Conservation (phyloP, 2,797 vertebrate species). For the Gila robusta region DNA sequence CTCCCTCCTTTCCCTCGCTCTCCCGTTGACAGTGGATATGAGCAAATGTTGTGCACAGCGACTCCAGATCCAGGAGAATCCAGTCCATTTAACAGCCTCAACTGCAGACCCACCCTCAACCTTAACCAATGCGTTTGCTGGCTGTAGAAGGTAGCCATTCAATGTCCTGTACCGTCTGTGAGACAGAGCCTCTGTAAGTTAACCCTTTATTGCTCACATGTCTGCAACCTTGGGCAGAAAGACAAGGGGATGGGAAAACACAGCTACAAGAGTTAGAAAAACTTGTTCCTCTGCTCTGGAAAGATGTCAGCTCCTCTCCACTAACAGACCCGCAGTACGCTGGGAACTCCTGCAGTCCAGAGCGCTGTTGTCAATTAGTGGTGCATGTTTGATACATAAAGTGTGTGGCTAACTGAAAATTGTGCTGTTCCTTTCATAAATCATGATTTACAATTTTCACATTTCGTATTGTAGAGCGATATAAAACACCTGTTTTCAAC, state of each 20-base stretch:
- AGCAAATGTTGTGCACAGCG: background rate
- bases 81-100: conserved; percentile 77
- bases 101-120: conserved; percentile 90
- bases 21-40: conserved; percentile 23
- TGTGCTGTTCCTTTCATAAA: background rate
- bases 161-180: conserved; percentile 77
- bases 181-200: conserved; percentile 67
- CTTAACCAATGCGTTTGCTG: conserved; percentile 88
- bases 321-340: background rate
- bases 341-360: background rate
- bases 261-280: background rate
- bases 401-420: background rate
- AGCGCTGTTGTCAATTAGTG: background rate
- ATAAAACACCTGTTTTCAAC: background rate
- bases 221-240: conserved; percentile 52
- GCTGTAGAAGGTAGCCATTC: conserved; percentile 81
- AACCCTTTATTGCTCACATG: conserved; percentile 68
- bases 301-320: background rate
- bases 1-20: conserved; percentile 51
- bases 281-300: conserved; percentile 6
- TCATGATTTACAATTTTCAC: background rate
- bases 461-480: background rate
- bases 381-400: background rate
- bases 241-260: conserved; percentile 8
- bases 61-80: conserved; percentile 78